Base-by-base conservation (phyloP, 2,888 invertebrate species). In the Trissonchulus sp. region DNA sequence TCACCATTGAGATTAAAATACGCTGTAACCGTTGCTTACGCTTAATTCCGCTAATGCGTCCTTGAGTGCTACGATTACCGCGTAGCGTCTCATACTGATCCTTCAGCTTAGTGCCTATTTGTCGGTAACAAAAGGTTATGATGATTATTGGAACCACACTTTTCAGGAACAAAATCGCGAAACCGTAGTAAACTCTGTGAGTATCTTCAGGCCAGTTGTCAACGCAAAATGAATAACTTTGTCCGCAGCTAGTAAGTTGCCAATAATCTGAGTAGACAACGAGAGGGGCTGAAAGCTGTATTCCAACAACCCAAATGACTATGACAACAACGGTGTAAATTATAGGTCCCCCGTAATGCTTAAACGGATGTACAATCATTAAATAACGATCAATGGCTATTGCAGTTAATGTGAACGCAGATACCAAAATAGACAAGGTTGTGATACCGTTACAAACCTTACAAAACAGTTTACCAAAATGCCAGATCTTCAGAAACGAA, bases 401-500 rank as follows among this genome's bases (percentile, higher is more conserved):
- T 36, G 71, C 33, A 8, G 36, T 69, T 36, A 69, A 35, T n/a
- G 35, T 69, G 34, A 69, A 69, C 3, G 71, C 23, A 36, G 36
- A 69, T 30, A 36, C 37, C 34, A 69, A 8, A 8, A 69, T 36
- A 36, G 35, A 31, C 23, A 69, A 30, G 8, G 71, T 36, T 18
- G 37, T 36, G 34, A 69, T 36, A 28, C 35, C 71, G 28, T 34
- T 36, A 30, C 71, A 69, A n/a, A 37, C 3, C 36, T 35, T 36
- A 34, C 71, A 69, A 3, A 35, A n/a, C n/a, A 69, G 28, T 31
- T 28, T 30, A 31, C 71, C 71, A 35, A 35, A 69, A 31, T 34
- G 23, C 71, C 71, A 69, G 33, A 28, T 31, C 37, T 69, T 30
- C n/a, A 33, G 37, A n/a, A 36, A 96, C 0, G 94, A 92, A 85